Base-by-base conservation (phyloP, 1,140 invertebrate genomes). In the Bactericera cockerelli region DNA sequence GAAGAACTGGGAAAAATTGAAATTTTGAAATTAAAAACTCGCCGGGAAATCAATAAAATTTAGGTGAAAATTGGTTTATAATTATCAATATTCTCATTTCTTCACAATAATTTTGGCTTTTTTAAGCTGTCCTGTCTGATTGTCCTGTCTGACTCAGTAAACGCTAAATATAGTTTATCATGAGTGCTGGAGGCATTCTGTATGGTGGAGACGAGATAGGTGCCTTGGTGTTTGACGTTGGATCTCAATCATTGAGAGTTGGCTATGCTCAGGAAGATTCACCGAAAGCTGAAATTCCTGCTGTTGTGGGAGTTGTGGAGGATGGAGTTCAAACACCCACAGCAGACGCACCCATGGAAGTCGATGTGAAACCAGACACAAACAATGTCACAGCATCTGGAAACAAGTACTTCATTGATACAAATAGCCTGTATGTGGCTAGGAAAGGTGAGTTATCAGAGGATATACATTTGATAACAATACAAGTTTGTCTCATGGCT, bases 201-300 rank as follows among this genome's bases (percentile, higher is more conserved):
- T 89, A 89, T 66, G 87, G 87, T 24, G 87, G 87, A 25, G 96
- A 99, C 77, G 96, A 99, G 73, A 97, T 99, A 64, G 94, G 94
- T 14, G 95, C 95, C 0, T 70, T 99, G 58, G 95, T 99, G 11
- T 95, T 98, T 71, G 95, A 99, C 73, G 81, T 93, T 49, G 95
- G 93, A 0, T 89, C 93, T 67, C 87, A 90, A 72, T 91, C 90
- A 1, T 71, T 93, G 28, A 73, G 88, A 61, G 86, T 86, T 21
- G 89, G 89, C 22, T 92, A 88, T 79, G 88, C 87, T 19, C 88
- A 89, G 59, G 89, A 92, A 73, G 89, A 93, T 69, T 82, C 82
- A 8, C 88, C 89, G n/a, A 86, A 84, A 76, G 83, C 84, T 61
- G 87, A 91, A 70, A 86, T 91, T 59, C 86, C 88, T 6, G 80